Percentiles rank a stretch among this genome's conserved stretches.
Evolutionary conservation across 2,888 invertebrate species (phyloP).

Genomic region (Omphaloscelis lunosa): DNA sequence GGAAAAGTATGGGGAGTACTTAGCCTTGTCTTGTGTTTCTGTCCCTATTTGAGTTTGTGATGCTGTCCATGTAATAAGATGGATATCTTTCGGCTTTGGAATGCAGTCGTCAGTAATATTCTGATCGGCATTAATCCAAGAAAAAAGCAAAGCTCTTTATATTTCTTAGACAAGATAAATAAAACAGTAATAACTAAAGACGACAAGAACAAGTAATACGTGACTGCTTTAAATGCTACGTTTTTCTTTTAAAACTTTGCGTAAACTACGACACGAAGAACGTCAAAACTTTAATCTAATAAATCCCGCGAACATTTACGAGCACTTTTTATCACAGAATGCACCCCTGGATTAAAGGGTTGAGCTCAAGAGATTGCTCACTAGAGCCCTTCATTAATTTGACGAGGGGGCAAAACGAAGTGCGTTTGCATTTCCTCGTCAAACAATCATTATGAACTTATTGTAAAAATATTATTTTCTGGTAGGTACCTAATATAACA

Average conservation of each 20-base stretch:
- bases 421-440: slow-evolving; percentile 29
- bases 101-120: too few species aligned
- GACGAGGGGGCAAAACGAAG: slow-evolving; percentile 30
- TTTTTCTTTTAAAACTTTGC: slow-evolving; percentile 10
- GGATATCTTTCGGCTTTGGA: neutral
- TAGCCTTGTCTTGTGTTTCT: neutral
- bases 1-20: neutral
- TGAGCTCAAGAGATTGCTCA: slow-evolving; percentile 42
- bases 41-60: neutral
- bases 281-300: slow-evolving; percentile 22
- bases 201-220: neutral
- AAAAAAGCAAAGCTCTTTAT: neutral
- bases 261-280: neutral
- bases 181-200: neutral
- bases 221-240: too few species aligned
- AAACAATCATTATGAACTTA: slow-evolving; percentile 41
- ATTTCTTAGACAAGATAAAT: neutral
- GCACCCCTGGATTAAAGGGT: slow-evolving; percentile 48
- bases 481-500: neutral
- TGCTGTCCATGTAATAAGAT: neutral
- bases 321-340: slow-evolving; percentile 20
- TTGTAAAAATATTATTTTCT: slow-evolving; percentile 20
- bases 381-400: slow-evolving; percentile 45
- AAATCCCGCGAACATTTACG: slow-evolving; percentile 39
- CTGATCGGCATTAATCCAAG: neutral